Evolutionary conservation across 2,888 invertebrate genomes (phyloP), one percentile per base, ranked within the genome.

Genomic region (Lasioglossum morio): DNA sequence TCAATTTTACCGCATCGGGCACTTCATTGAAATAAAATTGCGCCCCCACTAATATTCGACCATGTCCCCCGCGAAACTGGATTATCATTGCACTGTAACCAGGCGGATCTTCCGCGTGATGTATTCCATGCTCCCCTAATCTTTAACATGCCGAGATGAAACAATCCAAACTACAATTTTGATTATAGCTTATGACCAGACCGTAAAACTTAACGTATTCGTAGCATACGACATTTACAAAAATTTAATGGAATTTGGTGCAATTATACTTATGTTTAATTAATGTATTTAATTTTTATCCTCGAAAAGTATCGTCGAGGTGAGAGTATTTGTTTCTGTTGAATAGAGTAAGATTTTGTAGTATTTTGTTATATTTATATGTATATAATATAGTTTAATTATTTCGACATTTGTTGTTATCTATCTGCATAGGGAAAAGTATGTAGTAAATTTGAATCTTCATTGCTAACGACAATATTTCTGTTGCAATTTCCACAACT

Each of bases 21-120:
- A 82, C 74, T 87, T 90, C 79, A 86, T 87, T 83, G 81, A 87
- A 82, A 79, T 80, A 86, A 82, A 90, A 88, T 85, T 87, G 87
- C 79, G 48, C 79, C 82, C 79, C 69, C 40, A 60, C 16, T 72
- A 78, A 84, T 85, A 81, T 76, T 84, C 70, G n/a, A n/a, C 70
- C 70, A 5, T 69, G 37, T 37, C 43, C n/a, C 30, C 3, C 30
- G 3, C 34, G 19, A 14, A 70, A 72, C 19, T 84, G 46, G 84
- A 85, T 85, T 79, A 79, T 73, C 83, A 12, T 72, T 40, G 76
- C 34, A 27, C 72, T 16, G 48, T 46, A 84, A 79, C 73, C 40
- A 40, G n/a, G 30, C 27, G 19, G 70, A 66, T 83, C 53, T 37
- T 37, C n/a, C 7, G 37, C 0, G n/a, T 10, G 37, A 46, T 69